A percentile compares a stretch with the other conserved stretches of the same genome.
These are phyloP conservation scores for Trematomus loennbergii DNA, from an alignment of 2,113 vertebrate genomes.

Conservation along the genomic window DNA sequence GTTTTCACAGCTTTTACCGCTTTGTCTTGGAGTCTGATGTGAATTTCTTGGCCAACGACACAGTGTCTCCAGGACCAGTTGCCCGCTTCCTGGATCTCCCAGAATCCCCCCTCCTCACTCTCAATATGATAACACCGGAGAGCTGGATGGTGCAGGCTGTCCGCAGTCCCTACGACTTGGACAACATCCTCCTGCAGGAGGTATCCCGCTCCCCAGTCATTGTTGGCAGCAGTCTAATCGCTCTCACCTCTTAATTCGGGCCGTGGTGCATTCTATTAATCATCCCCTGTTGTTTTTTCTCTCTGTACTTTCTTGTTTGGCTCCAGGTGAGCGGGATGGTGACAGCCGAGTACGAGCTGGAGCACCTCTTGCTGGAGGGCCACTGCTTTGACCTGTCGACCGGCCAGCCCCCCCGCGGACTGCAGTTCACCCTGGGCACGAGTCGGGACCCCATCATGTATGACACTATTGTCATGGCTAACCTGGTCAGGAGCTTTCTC, in stretches of 20 bases:
- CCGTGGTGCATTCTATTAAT: background rate
- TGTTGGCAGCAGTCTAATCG: background rate
- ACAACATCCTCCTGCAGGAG: constrained; percentile 95
- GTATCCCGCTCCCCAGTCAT: constrained; percentile 75
- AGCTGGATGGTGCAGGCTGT: constrained; percentile 96
- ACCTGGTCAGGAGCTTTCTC: constrained; percentile 86
- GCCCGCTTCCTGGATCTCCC: constrained; percentile 94
- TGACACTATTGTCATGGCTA: constrained; percentile 98
- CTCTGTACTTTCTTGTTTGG: constrained; percentile 21
- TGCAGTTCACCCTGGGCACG: constrained; percentile 95
- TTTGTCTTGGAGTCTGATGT: constrained; percentile 94
- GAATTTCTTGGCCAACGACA: constrained; percentile 81
- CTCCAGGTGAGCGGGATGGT: constrained; percentile 87
- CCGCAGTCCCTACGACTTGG: constrained; percentile 92
- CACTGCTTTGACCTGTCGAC: constrained; percentile 92
- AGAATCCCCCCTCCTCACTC: constrained; percentile 91
- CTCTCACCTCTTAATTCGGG: background rate
- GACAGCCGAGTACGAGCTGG: constrained; percentile 92
- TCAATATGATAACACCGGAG: constrained; percentile 97
- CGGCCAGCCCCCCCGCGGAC: constrained; percentile 90
- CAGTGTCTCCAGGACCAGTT: constrained; percentile 85
- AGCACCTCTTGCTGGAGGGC: constrained; percentile 94
- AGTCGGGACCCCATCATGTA: constrained; percentile 87
- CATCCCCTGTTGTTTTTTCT: background rate
- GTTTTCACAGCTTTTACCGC: constrained; percentile 91